Evolutionary conservation across 2,113 vertebrate genomes (phyloP).

Genomic region (Corydoras maculifer): DNA sequence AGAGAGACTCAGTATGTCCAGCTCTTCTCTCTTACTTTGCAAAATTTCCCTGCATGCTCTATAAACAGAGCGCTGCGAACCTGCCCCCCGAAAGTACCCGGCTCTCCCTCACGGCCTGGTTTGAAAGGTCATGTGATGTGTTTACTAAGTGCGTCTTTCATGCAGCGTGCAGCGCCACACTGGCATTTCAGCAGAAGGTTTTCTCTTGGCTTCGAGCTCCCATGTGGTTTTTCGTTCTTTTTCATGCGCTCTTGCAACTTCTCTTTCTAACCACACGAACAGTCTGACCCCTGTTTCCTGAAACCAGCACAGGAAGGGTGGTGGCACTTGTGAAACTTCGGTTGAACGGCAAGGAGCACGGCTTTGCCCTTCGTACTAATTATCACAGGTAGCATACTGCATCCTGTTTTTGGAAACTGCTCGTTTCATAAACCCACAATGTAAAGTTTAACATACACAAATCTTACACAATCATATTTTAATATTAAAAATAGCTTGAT

Average conservation of each 20-base stretch:
- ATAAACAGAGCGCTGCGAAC: too few relatives aligned
- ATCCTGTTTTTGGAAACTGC: too few relatives aligned
- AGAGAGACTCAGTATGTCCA: too few relatives aligned
- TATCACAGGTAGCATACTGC: too few relatives aligned
- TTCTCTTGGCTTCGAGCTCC: neutral
- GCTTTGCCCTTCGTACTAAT: too few relatives aligned
- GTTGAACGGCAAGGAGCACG: neutral
- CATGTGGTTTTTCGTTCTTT: neutral
- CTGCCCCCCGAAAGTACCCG: too few relatives aligned
- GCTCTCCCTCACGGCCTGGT: neutral
- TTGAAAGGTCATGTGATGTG: neutral
- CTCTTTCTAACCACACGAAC: neutral
- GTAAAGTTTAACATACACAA: too few relatives aligned
- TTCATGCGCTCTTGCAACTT: neutral
- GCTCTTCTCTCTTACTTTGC: too few relatives aligned
- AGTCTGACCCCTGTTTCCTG: neutral
- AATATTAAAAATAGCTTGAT: too few relatives aligned
- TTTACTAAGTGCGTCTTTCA: neutral
- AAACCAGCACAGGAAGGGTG: constrained; percentile 41
- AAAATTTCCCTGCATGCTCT: too few relatives aligned
- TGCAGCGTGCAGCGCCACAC: neutral
- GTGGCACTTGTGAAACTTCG: constrained; percentile 24
- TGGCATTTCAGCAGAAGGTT: neutral
- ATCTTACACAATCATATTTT: too few relatives aligned
- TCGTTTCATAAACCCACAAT: too few relatives aligned